A percentile compares a stretch with the other conserved stretches of the same genome.
phyloP scores from a whole-genome alignment of 2,113 vertebrate species.

The Alexandromys fortis region DNA sequence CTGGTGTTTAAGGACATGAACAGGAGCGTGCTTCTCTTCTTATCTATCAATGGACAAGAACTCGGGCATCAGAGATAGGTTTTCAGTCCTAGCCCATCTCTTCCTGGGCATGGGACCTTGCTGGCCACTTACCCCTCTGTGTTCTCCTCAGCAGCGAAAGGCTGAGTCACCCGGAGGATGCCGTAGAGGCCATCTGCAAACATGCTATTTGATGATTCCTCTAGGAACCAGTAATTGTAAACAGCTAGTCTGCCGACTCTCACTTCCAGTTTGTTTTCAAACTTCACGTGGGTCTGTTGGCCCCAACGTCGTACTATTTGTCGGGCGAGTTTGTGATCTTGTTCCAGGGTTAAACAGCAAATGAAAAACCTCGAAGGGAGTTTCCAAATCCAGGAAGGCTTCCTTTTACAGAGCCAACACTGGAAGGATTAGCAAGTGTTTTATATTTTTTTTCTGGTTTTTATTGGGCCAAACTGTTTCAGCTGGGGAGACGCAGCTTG shows the following conservation, averaged over 20 bases:
- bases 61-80: background rate
- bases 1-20: constrained; percentile 39
- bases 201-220: background rate
- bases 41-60: background rate
- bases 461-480: constrained; percentile 50
- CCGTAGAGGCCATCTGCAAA: background rate
- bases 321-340: constrained; percentile 11
- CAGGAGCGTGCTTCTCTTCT: background rate
- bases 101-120: background rate
- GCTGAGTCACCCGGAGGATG: background rate
- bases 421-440: constrained; percentile 58
- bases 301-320: constrained; percentile 2
- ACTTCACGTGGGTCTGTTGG: background rate
- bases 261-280: constrained; percentile 37
- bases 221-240: background rate
- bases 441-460: constrained; percentile 47
- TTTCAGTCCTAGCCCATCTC: constrained; percentile 1
- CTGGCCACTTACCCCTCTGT: constrained; percentile 23
- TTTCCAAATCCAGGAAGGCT: constrained; percentile 62
- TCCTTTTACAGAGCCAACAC: constrained; percentile 48
- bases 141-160: background rate
- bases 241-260: background rate
- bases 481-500: background rate
- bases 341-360: constrained; percentile 54
- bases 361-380: constrained; percentile 55